These are phyloP conservation scores for Spondyliosoma cantharus DNA, from an alignment of 2,797 vertebrate species.

Conservation along the genomic window DNA sequence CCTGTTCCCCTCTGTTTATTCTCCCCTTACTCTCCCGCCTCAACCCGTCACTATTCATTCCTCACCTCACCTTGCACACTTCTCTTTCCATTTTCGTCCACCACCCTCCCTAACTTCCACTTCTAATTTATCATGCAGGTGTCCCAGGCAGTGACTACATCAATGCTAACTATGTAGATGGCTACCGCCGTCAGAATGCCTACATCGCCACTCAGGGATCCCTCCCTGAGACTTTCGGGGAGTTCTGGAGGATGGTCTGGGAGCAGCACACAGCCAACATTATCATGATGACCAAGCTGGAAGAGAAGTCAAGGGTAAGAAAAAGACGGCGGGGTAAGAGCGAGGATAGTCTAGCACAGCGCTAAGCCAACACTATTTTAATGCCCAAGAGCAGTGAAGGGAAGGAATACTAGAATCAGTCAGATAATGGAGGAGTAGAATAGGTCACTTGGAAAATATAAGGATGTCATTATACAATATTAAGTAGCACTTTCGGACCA, in stretches of 20 bases:
- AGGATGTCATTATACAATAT: background rate
- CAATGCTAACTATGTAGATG: constrained; percentile 98
- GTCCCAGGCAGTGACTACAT: constrained; percentile 98
- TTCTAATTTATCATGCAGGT: constrained; percentile 78
- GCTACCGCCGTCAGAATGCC: constrained; percentile 97
- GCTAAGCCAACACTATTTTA: constrained; percentile 86
- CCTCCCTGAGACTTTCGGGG: constrained; percentile 96
- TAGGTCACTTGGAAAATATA: background rate
- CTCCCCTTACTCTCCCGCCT: background rate
- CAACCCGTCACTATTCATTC: constrained; percentile 1
- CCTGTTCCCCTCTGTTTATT: constrained; percentile 11
- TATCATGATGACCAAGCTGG: constrained; percentile 99
- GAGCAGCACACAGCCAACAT: constrained; percentile 96
- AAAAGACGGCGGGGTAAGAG: constrained; percentile 7
- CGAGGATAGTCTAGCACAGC: background rate
- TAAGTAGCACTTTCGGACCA: background rate
- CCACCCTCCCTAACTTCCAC: background rate
- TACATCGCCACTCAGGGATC: constrained; percentile 98
- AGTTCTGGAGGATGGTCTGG: constrained; percentile 99
- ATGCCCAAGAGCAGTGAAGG: constrained; percentile 84
- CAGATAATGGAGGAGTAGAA: background rate
- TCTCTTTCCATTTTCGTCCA: background rate
- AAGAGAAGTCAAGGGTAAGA: constrained; percentile 97
- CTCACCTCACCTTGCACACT: constrained; percentile 7
- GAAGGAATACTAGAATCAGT: constrained; percentile 69